These are phyloP conservation scores for Alviniconcha strummeri DNA, from an alignment of 2,888 invertebrate species.

Conservation along the genomic window DNA sequence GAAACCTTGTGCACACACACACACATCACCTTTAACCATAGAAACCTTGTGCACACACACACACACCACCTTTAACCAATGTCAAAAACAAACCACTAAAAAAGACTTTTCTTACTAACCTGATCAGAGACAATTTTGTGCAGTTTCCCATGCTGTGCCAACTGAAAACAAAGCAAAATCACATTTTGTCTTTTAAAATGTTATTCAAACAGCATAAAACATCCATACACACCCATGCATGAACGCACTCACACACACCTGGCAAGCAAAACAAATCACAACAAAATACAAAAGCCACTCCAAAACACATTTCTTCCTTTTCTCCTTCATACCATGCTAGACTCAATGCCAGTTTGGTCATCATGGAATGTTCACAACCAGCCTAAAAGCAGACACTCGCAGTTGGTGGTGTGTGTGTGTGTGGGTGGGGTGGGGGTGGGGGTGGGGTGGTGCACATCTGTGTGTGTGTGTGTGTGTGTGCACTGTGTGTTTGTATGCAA, in stretches of 20 bases:
- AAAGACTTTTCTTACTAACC: slow-evolving; percentile 54
- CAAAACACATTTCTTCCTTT: neutral
- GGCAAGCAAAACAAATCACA: neutral
- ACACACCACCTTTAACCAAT: no score
- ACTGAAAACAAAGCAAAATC: slow-evolving; percentile 49
- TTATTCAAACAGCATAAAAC: neutral
- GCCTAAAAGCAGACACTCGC: neutral
- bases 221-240: neutral
- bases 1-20: no score
- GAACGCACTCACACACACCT: neutral
- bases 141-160: slow-evolving; percentile 89
- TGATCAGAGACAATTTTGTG: slow-evolving; percentile 84
- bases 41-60: no score
- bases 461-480: neutral
- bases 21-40: no score
- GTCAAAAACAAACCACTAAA: no score
- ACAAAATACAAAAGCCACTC: neutral
- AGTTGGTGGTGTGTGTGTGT: neutral
- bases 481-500: neutral
- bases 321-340: no score
- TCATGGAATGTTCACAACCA: no score
- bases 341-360: no score
- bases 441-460: neutral
- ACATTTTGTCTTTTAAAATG: no score
- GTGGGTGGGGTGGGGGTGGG: no score